phyloP scores from a whole-genome alignment of 1,140 invertebrate genomes.

The Schlechtendalia chinensis region DNA sequence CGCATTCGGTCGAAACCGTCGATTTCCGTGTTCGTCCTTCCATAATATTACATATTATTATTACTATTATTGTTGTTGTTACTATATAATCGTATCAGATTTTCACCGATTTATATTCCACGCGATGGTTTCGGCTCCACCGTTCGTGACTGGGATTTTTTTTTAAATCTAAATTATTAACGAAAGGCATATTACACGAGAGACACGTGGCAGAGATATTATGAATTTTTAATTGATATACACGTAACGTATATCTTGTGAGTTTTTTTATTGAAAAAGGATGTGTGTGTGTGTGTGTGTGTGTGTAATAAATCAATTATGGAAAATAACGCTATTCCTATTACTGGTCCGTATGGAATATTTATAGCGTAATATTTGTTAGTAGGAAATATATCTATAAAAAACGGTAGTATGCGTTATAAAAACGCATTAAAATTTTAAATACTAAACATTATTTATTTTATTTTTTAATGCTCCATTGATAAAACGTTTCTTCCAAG shows the following conservation, averaged over 20 bases:
- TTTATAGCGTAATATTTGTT: neutral
- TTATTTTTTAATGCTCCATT: neutral
- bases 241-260: constrained; percentile 21
- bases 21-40: too few species aligned
- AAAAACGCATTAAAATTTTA: neutral
- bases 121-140: neutral
- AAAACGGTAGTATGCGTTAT: neutral
- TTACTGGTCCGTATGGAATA: too few species aligned
- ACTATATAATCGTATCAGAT: too few species aligned
- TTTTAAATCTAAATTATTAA: constrained; percentile 28
- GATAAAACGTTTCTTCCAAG: neutral
- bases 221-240: constrained; percentile 30
- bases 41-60: too few species aligned
- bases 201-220: neutral
- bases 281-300: neutral
- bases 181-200: neutral
- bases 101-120: constrained; percentile 1
- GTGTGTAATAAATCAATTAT: constrained; percentile 1
- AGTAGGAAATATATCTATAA: neutral
- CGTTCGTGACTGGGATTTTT: constrained; percentile 18
- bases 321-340: constrained; percentile 10
- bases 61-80: too few species aligned
- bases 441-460: neutral
- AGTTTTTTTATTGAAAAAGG: neutral
- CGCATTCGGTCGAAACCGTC: too few species aligned